phyloP scores from a whole-genome alignment of 2,797 vertebrate genomes.

The Galagoides demidoff region DNA sequence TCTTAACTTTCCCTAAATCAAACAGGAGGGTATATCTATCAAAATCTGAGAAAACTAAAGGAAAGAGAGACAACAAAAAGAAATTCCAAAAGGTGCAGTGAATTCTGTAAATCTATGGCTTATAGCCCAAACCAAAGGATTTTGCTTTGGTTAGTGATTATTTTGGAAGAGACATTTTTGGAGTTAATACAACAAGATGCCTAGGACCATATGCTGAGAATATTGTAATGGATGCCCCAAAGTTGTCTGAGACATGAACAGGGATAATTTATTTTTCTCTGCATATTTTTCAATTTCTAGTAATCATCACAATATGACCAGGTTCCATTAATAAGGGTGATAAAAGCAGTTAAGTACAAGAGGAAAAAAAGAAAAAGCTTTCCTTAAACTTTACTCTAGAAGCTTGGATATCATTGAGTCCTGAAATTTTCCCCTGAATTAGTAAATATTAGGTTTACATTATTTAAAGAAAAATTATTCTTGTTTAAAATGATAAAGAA shows the following conservation, averaged over 20 bases:
- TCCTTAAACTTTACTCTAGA: neutral
- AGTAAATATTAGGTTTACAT: neutral
- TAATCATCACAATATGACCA: neutral
- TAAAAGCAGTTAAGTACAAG: neutral
- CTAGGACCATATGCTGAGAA: neutral
- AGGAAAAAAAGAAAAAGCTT: neutral
- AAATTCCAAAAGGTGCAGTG: neutral
- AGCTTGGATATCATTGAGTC: neutral
- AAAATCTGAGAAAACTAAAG: neutral
- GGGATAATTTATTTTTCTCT: neutral
- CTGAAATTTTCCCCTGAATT: neutral
- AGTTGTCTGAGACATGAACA: neutral
- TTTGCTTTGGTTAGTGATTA: neutral
- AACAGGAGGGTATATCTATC: neutral
- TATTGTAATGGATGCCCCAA: neutral
- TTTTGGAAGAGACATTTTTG: neutral
- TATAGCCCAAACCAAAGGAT: neutral
- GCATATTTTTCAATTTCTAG: neutral
- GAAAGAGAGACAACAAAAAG: neutral
- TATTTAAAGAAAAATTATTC: constrained; percentile 1
- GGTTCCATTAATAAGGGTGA: neutral
- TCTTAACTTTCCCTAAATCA: constrained; percentile 30
- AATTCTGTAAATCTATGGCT: constrained; percentile 6
- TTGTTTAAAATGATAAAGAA: neutral
- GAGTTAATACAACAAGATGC: neutral